Percentiles rank a stretch among this genome's conserved stretches.
Evolutionary conservation across 2,113 vertebrate species (phyloP).

Genomic region (Indicator maculatus): DNA sequence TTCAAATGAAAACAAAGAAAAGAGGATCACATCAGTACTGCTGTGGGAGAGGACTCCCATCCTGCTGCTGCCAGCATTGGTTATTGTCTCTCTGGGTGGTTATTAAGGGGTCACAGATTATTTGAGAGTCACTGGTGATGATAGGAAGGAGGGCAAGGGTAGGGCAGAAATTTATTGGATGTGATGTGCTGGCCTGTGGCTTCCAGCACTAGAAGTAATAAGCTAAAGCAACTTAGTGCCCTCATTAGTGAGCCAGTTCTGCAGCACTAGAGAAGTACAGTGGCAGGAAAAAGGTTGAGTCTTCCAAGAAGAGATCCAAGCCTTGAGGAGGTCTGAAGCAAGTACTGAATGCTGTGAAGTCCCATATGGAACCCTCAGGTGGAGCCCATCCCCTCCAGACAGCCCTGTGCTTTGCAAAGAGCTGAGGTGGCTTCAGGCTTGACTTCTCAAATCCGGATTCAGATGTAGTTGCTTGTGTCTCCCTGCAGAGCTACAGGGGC

Average conservation of each 20-base stretch:
- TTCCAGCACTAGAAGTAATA: not conserved
- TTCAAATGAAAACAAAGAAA: not conserved
- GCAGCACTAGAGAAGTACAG: not conserved
- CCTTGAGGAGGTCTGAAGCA: not conserved
- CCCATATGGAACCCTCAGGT: not conserved
- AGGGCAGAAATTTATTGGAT: not conserved
- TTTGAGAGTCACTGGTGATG: not conserved
- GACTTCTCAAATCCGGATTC: not conserved
- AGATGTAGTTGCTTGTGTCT: not conserved
- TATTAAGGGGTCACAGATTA: not conserved
- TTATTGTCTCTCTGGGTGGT: not conserved
- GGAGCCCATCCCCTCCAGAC: not conserved
- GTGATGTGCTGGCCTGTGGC: not conserved
- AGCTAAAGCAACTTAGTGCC: constrained; percentile 11
- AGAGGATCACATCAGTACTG: not conserved
- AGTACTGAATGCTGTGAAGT: not conserved
- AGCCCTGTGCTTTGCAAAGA: not conserved
- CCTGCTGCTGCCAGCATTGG: not conserved
- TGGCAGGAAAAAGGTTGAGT: not conserved
- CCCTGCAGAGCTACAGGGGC: not conserved
- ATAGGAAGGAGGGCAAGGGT: not conserved
- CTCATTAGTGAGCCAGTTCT: not conserved
- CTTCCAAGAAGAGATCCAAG: not conserved
- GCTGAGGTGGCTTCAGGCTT: not conserved
- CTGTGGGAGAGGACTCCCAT: not conserved